These are phyloP conservation scores for Ornithoptera priamus DNA, from an alignment of 2,888 invertebrate genomes.

Conservation along the genomic window DNA sequence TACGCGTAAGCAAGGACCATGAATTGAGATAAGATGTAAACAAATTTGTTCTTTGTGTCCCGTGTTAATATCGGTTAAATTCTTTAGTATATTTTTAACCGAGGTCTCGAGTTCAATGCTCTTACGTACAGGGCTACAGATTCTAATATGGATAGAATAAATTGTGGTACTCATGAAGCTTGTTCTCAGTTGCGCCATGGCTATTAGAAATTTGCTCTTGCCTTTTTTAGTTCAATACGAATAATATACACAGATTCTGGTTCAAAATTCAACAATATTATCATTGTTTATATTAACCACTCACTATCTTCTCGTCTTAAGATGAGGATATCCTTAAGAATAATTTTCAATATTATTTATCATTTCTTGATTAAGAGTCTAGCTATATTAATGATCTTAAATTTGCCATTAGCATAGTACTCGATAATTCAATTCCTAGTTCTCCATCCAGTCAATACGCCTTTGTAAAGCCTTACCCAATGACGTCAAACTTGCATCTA, in stretches of 20 bases:
- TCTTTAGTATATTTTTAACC: slow-evolving; percentile 63
- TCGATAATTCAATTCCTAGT: too few species aligned
- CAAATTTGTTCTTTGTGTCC: slow-evolving; percentile 52
- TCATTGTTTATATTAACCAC: neutral
- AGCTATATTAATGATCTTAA: too few species aligned
- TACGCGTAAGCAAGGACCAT: slow-evolving; percentile 38
- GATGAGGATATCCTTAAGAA: too few species aligned
- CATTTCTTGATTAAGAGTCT: too few species aligned
- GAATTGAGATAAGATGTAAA: slow-evolving; percentile 56
- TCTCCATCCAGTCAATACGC: too few species aligned
- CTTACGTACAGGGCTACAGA: slow-evolving; percentile 48
- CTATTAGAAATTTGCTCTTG: neutral
- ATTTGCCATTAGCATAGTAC: too few species aligned
- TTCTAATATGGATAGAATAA: slow-evolving; percentile 33
- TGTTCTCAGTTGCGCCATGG: neutral
- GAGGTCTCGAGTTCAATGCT: slow-evolving; percentile 64
- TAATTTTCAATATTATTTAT: too few species aligned
- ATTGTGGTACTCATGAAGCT: slow-evolving; percentile 5
- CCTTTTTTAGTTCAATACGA: neutral
- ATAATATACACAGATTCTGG: neutral
- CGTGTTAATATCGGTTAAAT: slow-evolving; percentile 66
- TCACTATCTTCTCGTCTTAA: neutral
- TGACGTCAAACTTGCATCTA: too few species aligned
- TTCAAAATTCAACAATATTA: neutral
- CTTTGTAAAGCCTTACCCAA: too few species aligned